A percentile compares a stretch with the other conserved stretches of the same genome.
These are phyloP conservation scores for Amiota minor DNA, from an alignment of 2,888 invertebrate genomes.

Conservation along the genomic window DNA sequence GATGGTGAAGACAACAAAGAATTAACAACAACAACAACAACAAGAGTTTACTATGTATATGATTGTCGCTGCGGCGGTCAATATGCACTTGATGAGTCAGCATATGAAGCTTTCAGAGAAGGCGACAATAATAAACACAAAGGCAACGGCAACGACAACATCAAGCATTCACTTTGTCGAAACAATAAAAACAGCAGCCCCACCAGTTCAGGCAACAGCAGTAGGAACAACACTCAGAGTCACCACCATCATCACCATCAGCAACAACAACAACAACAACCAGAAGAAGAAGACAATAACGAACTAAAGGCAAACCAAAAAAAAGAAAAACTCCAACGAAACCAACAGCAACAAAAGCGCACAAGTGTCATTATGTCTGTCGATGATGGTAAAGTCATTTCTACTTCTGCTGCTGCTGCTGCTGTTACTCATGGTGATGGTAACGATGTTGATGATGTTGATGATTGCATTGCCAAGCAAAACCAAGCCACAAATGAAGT, in stretches of 20 bases:
- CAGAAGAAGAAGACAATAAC: conserved; percentile 30
- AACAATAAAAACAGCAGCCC: conserved; percentile 1
- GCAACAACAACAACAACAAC: conserved; percentile 7
- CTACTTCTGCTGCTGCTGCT: not conserved
- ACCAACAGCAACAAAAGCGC: conserved; percentile 26
- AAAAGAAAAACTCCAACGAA: conserved; percentile 38
- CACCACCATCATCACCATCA: conserved; percentile 34
- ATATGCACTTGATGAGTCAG: conserved; percentile 69
- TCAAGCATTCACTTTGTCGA: not conserved
- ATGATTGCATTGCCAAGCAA: conserved; percentile 9
- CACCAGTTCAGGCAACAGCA: conserved; percentile 34
- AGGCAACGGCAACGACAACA: conserved; percentile 7
- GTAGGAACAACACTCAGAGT: not conserved
- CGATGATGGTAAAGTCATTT: too few relatives aligned
- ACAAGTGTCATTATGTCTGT: conserved; percentile 25
- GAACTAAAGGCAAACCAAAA: conserved; percentile 5
- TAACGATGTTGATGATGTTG: not conserved
- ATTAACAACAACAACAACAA: conserved; percentile 24
- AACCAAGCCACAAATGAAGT: conserved; percentile 14
- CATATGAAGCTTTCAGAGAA: conserved; percentile 30
- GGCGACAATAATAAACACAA: not conserved
- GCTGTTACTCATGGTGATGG: not conserved
- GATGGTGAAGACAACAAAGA: conserved; percentile 24
- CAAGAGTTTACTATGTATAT: conserved; percentile 72
- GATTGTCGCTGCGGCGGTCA: conserved; percentile 82